Percentiles rank a stretch among this genome's conserved stretches.
These are phyloP conservation scores for Columba janthina DNA, from an alignment of 2,113 vertebrate genomes.

Conservation along the genomic window DNA sequence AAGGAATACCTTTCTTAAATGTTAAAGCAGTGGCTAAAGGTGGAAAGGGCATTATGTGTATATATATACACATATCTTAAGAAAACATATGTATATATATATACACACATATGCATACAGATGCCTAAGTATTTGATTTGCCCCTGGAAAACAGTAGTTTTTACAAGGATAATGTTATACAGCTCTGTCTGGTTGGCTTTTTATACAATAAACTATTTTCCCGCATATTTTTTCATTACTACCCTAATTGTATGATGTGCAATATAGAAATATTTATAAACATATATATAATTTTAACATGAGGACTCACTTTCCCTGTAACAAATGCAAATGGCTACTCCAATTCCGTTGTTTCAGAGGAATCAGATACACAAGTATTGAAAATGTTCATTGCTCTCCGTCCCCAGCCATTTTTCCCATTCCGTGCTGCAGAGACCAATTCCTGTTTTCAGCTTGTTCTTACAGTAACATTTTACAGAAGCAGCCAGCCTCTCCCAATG, in stretches of 20 bases:
- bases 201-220: not conserved
- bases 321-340: not conserved
- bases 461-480: not conserved
- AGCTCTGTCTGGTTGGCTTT: not conserved
- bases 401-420: not conserved
- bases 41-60: rapidly evolving
- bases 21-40: not conserved
- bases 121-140: not conserved
- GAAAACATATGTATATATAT: not conserved
- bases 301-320: not conserved
- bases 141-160: not conserved
- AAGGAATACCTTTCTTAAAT: not conserved
- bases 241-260: not conserved
- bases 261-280: not conserved
- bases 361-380: not conserved
- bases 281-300: not conserved
- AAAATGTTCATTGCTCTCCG: not conserved
- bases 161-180: not conserved
- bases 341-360: not conserved
- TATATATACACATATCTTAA: not conserved
- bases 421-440: not conserved
- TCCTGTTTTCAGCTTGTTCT: not conserved
- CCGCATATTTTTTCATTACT: not conserved
- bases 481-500: not conserved
- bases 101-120: not conserved